Percentiles rank a stretch among this genome's conserved stretches.
These are phyloP conservation scores for Meganola albula DNA, from an alignment of 2,888 invertebrate species.

Conservation along the genomic window DNA sequence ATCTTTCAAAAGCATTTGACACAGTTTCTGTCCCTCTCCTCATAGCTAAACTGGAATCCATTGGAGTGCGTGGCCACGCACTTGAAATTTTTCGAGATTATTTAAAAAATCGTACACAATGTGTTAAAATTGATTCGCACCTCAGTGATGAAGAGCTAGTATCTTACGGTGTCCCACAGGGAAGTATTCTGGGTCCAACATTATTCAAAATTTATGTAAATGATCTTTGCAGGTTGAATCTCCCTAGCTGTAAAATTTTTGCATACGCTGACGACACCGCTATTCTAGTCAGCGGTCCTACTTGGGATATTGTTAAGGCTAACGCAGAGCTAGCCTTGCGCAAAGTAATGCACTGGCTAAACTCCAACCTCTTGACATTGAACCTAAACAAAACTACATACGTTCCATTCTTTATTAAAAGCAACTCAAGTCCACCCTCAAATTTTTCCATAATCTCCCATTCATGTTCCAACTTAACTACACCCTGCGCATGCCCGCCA, in stretches of 20 bases:
- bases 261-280: neutral
- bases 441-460: neutral
- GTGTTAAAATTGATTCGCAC: neutral
- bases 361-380: neutral
- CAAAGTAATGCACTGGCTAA: neutral
- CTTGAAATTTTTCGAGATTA: neutral
- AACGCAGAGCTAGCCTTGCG: neutral
- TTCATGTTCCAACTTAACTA: neutral
- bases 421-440: neutral
- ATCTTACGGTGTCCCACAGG: slow-evolving; percentile 3
- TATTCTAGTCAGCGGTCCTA: neutral
- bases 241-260: neutral
- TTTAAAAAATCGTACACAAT: neutral
- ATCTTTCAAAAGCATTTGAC: neutral
- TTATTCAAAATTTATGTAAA: slow-evolving; percentile 3
- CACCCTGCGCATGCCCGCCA: neutral
- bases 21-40: neutral
- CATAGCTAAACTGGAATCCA: neutral
- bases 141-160: neutral
- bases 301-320: neutral
- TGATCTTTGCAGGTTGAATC: slow-evolving; percentile 3
- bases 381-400: neutral
- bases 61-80: neutral
- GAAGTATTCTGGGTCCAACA: slow-evolving; percentile 1
- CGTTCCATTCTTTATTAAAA: neutral